phyloP scores from a whole-genome alignment of 2,113 vertebrate species.

The Aegithalos caudatus region DNA sequence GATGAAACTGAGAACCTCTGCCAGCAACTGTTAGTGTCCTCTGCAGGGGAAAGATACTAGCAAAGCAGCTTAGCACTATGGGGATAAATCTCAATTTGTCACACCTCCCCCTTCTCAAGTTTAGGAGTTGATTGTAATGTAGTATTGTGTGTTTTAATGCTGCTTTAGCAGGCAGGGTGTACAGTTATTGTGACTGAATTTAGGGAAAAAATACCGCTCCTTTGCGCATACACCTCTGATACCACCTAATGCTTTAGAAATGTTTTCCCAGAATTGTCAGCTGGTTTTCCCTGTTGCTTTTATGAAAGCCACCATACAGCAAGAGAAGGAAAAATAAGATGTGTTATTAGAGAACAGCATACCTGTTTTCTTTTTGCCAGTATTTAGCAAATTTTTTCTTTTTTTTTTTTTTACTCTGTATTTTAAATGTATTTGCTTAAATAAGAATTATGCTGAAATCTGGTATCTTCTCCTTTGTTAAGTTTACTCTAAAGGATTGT shows the following conservation, averaged over 20 bases:
- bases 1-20: background rate
- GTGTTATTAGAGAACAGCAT: background rate
- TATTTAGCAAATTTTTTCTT: background rate
- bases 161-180: background rate
- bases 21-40: background rate
- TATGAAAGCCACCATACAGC: background rate
- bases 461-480: background rate
- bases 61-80: slow-evolving; percentile 15
- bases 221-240: background rate
- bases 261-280: background rate
- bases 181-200: background rate
- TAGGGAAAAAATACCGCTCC: background rate
- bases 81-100: slow-evolving; percentile 36
- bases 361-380: background rate
- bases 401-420: background rate
- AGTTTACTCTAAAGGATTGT: background rate
- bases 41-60: background rate
- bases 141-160: background rate
- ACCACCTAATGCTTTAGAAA: background rate
- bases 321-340: background rate
- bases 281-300: background rate
- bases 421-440: background rate
- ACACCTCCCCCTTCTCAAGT: background rate
- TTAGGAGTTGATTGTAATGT: background rate
- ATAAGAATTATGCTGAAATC: background rate